Evolutionary conservation across 2,888 invertebrate species (phyloP).

Genomic region (Eurytoma adleriae): DNA sequence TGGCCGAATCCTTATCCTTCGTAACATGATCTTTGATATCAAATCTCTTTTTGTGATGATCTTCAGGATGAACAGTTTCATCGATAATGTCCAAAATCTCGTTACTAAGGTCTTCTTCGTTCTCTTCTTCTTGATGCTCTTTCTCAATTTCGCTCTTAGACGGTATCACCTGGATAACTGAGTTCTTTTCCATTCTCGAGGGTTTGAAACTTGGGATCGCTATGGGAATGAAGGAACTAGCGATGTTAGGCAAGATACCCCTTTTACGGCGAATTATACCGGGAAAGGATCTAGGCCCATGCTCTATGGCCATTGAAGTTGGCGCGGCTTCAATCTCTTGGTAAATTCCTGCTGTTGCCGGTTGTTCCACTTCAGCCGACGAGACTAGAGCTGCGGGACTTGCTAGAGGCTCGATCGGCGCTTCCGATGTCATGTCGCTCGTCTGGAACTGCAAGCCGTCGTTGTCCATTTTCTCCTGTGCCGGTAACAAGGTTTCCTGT

Average conservation of each 20-base stretch:
- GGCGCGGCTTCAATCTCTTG: constrained; percentile 71
- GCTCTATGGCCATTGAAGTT: constrained; percentile 74
- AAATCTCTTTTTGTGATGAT: constrained; percentile 50
- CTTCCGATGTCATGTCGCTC: neutral
- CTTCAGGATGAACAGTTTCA: constrained; percentile 65
- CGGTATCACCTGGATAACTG: constrained; percentile 72
- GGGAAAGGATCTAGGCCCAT: constrained; percentile 72
- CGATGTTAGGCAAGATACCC: constrained; percentile 28
- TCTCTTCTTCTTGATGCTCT: constrained; percentile 63
- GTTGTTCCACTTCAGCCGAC: constrained; percentile 41
- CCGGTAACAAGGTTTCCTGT: neutral
- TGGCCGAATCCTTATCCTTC: constrained; percentile 21
- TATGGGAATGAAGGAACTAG: constrained; percentile 9
- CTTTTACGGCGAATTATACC: constrained; percentile 30
- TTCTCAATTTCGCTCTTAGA: constrained; percentile 67
- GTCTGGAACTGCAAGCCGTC: neutral
- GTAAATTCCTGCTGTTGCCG: constrained; percentile 61
- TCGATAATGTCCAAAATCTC: constrained; percentile 74
- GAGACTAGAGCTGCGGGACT: constrained; percentile 43
- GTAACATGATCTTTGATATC: constrained; percentile 37
- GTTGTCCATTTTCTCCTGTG: constrained; percentile 28
- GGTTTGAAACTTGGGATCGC: constrained; percentile 7
- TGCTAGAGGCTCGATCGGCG: neutral
- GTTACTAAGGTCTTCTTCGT: constrained; percentile 71
- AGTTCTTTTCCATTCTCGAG: constrained; percentile 58